phyloP scores from a whole-genome alignment of 2,888 invertebrate species.

The Polyommatus iphigenia region DNA sequence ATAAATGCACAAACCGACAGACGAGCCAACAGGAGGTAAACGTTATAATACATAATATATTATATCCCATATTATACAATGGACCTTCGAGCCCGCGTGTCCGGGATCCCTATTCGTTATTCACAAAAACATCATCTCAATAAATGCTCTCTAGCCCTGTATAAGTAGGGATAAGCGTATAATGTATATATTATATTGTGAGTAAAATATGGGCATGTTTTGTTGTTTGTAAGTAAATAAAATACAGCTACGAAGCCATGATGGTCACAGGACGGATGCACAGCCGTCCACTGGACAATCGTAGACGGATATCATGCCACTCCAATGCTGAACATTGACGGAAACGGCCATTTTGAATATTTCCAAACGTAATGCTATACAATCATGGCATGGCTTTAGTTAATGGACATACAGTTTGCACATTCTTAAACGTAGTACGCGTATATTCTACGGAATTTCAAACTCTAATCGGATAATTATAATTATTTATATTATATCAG shows the following conservation, averaged over 20 bases:
- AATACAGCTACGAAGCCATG: not conserved
- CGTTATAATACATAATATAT: not conserved
- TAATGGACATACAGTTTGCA: too few species aligned
- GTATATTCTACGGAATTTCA: too few species aligned
- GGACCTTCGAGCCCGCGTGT: not conserved
- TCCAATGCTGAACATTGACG: too few species aligned
- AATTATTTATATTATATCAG: too few species aligned
- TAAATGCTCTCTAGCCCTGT: not conserved
- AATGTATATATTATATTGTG: not conserved
- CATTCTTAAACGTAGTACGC: too few species aligned
- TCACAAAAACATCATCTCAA: constrained; percentile 17
- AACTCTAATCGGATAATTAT: too few species aligned
- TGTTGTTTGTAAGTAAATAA: not conserved
- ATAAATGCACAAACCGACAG: constrained; percentile 5
- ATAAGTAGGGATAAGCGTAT: not conserved
- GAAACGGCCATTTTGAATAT: too few species aligned
- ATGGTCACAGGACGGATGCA: not conserved
- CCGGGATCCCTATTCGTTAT: not conserved
- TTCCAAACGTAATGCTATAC: too few species aligned
- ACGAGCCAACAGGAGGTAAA: not conserved
- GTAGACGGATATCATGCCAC: too few species aligned
- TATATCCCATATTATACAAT: not conserved
- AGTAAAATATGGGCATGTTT: not conserved
- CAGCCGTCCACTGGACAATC: too few species aligned
- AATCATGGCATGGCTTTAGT: too few species aligned